Conservation (phyloP, 2,113 vertebrate species). For the Plecotus auritus region DNA sequence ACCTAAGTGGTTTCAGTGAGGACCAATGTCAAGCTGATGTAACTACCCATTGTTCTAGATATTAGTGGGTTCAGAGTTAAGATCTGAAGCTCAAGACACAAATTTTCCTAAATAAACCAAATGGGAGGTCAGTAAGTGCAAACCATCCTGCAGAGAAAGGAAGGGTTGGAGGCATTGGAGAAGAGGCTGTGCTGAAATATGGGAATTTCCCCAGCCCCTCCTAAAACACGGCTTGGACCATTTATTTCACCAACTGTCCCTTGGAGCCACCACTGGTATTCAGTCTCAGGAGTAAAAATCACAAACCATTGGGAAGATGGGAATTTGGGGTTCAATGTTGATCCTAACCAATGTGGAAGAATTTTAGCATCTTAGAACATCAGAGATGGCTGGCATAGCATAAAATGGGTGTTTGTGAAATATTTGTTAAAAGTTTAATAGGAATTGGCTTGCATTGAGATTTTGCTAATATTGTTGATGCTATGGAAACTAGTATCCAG, state of each 20-base stretch:
- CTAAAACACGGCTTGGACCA: background rate
- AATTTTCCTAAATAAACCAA: background rate
- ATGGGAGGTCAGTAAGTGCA: background rate
- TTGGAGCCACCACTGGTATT: background rate
- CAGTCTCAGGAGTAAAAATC: background rate
- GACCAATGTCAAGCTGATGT: background rate
- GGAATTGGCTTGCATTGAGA: background rate
- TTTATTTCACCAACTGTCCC: background rate
- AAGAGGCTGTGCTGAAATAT: background rate
- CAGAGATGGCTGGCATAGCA: background rate
- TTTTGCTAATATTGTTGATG: background rate
- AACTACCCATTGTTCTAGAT: background rate
- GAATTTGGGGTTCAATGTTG: background rate
- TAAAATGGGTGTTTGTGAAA: background rate
- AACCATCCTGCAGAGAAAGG: background rate
- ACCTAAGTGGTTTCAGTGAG: background rate
- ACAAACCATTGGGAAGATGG: background rate
- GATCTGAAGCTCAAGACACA: background rate
- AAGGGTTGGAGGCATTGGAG: background rate
- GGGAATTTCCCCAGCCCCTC: background rate
- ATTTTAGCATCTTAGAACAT: background rate
- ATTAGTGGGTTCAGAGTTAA: background rate
- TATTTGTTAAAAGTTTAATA: background rate
- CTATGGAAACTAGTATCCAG: background rate
- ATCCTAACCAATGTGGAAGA: background rate